phyloP scores from a whole-genome alignment of 2,888 invertebrate genomes.

The Physocephala rufipes region DNA sequence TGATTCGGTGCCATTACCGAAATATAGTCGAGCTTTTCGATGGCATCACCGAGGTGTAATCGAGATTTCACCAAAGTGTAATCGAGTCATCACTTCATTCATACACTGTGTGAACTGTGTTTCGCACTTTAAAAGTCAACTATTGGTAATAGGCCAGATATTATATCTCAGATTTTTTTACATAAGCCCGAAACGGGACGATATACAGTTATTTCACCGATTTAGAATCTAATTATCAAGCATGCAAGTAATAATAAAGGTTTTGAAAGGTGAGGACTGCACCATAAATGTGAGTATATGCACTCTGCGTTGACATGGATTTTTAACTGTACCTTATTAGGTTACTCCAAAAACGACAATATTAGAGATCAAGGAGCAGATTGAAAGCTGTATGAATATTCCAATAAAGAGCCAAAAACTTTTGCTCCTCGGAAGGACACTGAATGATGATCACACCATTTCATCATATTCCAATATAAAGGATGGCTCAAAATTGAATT shows the following conservation, averaged over 20 bases:
- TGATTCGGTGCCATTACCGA: too few species aligned
- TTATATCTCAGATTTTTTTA: too few species aligned
- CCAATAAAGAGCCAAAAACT: slow-evolving; percentile 77
- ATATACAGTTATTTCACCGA: neutral
- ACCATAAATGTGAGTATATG: slow-evolving; percentile 70
- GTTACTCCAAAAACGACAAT: slow-evolving; percentile 71
- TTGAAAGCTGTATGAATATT: slow-evolving; percentile 72
- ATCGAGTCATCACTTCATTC: too few species aligned
- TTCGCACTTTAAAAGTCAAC: too few species aligned
- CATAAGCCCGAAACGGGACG: too few species aligned
- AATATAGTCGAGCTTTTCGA: too few species aligned
- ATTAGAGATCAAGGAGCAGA: slow-evolving; percentile 75
- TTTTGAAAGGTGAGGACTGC: slow-evolving; percentile 77
- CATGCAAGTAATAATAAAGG: slow-evolving; percentile 80
- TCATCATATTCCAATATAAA: slow-evolving; percentile 77
- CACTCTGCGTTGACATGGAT: neutral
- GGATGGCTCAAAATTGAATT: slow-evolving; percentile 78
- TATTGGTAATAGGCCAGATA: too few species aligned
- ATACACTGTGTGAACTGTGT: too few species aligned
- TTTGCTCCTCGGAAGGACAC: slow-evolving; percentile 75
- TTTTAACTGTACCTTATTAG: slow-evolving; percentile 55
- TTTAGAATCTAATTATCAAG: slow-evolving; percentile 17
- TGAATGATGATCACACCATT: slow-evolving; percentile 77
- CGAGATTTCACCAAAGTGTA: too few species aligned
- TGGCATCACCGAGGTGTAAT: too few species aligned